A percentile compares a stretch with the other conserved stretches of the same genome.
These are phyloP conservation scores for Brenthis ino DNA, from an alignment of 2,888 invertebrate species.

Conservation along the genomic window DNA sequence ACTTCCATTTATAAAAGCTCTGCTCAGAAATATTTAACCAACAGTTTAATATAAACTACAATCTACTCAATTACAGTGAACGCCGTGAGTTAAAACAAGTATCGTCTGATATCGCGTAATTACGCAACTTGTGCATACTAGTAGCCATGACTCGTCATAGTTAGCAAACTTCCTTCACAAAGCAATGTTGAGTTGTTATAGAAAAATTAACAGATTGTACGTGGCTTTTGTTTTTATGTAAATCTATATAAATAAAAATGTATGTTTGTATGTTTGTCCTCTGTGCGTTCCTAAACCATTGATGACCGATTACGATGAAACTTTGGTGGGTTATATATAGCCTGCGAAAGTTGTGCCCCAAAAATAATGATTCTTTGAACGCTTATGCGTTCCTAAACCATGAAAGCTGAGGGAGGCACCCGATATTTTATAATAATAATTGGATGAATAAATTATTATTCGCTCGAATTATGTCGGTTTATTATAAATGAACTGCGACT, in stretches of 20 bases:
- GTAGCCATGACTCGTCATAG: constrained; percentile 15
- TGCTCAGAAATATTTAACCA: neutral
- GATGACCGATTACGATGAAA: no score
- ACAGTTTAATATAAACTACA: constrained; percentile 1
- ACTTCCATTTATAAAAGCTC: neutral
- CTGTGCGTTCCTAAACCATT: no score
- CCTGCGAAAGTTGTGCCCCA: no score
- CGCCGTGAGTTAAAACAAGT: constrained; percentile 17
- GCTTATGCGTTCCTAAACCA: no score
- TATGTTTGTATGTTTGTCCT: no score
- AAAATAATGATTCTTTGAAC: no score
- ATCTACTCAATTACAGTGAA: constrained; percentile 13
- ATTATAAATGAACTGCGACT: no score
- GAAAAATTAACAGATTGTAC: constrained; percentile 13
- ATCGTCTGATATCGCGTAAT: constrained; percentile 21
- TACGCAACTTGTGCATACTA: constrained; percentile 15
- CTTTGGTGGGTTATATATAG: no score
- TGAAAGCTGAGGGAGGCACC: no score
- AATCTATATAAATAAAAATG: neutral
- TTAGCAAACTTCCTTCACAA: constrained; percentile 10
- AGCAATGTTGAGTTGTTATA: constrained; percentile 10
- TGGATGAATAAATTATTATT: no score
- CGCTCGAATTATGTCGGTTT: no score
- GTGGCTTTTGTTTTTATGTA: neutral
- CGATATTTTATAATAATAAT: no score